Evolutionary conservation across 2,888 invertebrate genomes (phyloP), one percentile per base, ranked within the genome.

Genomic region (Lithophane socia): DNA sequence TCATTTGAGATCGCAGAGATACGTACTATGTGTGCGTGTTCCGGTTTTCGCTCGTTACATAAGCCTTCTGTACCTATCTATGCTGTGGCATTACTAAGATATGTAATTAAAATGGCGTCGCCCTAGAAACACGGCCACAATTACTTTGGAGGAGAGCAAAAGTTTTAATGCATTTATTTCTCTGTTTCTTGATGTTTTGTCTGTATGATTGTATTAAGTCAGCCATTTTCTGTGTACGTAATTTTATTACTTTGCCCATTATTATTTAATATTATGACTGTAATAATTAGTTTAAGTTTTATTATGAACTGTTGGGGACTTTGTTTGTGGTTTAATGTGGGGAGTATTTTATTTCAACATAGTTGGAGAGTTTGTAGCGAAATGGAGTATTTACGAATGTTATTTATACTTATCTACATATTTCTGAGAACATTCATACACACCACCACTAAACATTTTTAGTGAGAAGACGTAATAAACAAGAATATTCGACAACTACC

Each of bases 111-210:
- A 90, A 87, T 83, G 86, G 79, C 89, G 85, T 69, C 85, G 86
- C 83, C 83, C 71, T 81, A 84, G 86, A 84, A 90, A 92, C 90
- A 90, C 85, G 81, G 73, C 92, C 90, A 88, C 91, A 92, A 92
- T 92, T 91, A 93, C 91, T 91, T 89, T 88, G 82, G 84, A 90
- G 85, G 69, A 75, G 83, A 87, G 86, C 87, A 82, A 88, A 93
- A 91, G 92, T 94, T 92, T 93, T 92, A 93, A 93, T 92, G 90
- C 85, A 91, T 92, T 93, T 91, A 91, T 83, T 85, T 83, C 82
- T 63, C 75, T 67, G 75, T 85, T 76, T 61, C 76, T 83, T 85
- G 56, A 85, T 69, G 86, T 84, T 92, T 91, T 92, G 90, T 91
- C 87, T 90, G 77, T 91, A 79, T 84, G 85, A 83, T 85, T 86